Conservation (phyloP, 2,797 vertebrate species). For the Etheostoma perlongum region DNA sequence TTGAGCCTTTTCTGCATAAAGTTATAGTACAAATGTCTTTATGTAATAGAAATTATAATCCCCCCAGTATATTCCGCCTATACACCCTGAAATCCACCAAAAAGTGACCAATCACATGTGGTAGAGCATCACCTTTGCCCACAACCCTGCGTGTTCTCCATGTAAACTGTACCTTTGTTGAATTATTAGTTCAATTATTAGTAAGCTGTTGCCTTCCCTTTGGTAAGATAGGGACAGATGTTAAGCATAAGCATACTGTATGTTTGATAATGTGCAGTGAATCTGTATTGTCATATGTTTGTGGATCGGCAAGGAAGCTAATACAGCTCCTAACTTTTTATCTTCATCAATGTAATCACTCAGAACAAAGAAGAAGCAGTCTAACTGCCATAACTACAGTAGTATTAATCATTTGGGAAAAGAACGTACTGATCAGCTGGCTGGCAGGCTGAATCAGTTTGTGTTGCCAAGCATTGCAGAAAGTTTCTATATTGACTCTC, state of each 20-base stretch:
- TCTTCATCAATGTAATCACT: conserved; percentile 1
- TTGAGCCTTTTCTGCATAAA: too few relatives aligned
- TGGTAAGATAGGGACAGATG: neutral
- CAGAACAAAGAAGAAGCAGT: neutral
- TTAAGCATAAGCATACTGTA: neutral
- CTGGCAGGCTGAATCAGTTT: conserved; percentile 32
- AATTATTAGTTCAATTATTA: neutral
- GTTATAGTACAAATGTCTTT: too few relatives aligned
- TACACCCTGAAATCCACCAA: neutral
- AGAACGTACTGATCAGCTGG: conserved; percentile 35
- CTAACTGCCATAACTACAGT: conserved; percentile 7
- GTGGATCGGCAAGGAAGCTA: neutral
- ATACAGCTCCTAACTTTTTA: neutral
- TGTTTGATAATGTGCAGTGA: neutral
- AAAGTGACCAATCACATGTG: neutral
- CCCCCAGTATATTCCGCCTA: neutral
- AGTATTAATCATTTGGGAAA: conserved; percentile 34
- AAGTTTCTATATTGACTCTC: conserved; percentile 42
- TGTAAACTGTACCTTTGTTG: neutral
- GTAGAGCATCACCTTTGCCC: neutral
- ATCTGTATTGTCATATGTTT: conserved; percentile 3
- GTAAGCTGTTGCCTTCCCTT: neutral
- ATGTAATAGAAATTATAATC: too few relatives aligned
- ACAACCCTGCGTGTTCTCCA: neutral
- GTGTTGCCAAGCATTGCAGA: conserved; percentile 31